A percentile compares a stretch with the other conserved stretches of the same genome.
These are phyloP conservation scores for Scopus umbretta DNA, from an alignment of 2,113 vertebrate genomes.

Conservation along the genomic window DNA sequence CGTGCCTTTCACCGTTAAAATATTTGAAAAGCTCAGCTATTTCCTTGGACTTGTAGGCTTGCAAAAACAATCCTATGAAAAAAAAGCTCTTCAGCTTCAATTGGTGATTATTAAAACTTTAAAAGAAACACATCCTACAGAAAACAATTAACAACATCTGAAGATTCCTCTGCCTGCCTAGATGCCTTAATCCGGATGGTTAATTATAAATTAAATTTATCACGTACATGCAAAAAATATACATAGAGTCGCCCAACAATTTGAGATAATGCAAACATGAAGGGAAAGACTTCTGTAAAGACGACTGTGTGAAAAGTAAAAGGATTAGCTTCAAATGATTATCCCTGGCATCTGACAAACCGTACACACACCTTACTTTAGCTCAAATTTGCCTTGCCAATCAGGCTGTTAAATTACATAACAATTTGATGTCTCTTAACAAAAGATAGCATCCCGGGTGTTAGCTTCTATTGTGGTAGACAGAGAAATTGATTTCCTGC, in stretches of 20 bases:
- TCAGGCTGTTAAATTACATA: conserved; percentile 30
- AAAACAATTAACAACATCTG: conserved; percentile 53
- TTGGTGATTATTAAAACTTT: conserved; percentile 30
- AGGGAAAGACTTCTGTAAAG: conserved; percentile 6
- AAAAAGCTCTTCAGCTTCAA: neutral
- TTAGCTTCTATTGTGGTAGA: neutral
- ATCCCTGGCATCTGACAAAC: conserved; percentile 34
- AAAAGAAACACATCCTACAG: conserved; percentile 20
- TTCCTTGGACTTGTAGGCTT: neutral
- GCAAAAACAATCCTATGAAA: neutral
- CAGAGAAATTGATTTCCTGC: neutral
- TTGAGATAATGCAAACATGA: conserved; percentile 8
- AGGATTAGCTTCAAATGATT: conserved; percentile 24
- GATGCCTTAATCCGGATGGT: conserved; percentile 26
- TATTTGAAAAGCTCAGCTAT: neutral
- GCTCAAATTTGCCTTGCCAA: conserved; percentile 33
- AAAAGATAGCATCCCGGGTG: neutral
- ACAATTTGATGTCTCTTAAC: conserved; percentile 41
- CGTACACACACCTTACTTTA: neutral
- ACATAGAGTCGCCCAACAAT: neutral
- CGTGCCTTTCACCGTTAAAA: neutral
- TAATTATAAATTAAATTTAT: conserved; percentile 56
- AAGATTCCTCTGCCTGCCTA: conserved; percentile 8
- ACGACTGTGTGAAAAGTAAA: neutral
- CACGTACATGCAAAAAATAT: conserved; percentile 14